Percentiles rank a stretch among this genome's conserved stretches.
These are phyloP conservation scores for Panagrolaimus sp. DNA, from an alignment of 1,140 invertebrate species.

Conservation along the genomic window DNA sequence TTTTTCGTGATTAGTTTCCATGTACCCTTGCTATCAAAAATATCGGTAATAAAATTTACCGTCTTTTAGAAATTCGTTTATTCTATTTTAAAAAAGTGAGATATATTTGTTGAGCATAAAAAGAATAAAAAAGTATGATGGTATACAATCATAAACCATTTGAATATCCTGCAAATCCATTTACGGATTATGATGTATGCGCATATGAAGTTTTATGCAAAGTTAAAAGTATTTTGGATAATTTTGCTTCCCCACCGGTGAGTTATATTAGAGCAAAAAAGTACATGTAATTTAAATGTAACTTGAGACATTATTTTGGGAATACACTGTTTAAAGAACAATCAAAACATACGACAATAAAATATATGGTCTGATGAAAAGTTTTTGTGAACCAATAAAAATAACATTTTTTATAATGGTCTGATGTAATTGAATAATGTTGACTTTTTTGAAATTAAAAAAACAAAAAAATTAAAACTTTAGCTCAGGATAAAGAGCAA, in stretches of 20 bases:
- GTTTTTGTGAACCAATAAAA: neutral
- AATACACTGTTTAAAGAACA: neutral
- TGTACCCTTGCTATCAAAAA: neutral
- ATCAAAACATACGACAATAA: neutral
- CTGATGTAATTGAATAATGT: neutral
- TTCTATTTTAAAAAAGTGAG: no score
- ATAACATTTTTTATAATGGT: neutral
- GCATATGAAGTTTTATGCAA: conserved; percentile 2
- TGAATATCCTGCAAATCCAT: conserved; percentile 4
- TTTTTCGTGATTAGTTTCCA: no score
- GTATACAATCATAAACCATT: neutral
- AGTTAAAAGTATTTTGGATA: neutral
- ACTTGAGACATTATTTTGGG: neutral
- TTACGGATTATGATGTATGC: conserved; percentile 10
- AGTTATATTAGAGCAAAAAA: no score
- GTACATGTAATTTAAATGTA: no score
- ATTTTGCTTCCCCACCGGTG: neutral
- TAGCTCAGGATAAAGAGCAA: no score
- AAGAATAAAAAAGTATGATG: neutral
- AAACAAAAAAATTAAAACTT: no score
- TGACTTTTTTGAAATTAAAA: no score
- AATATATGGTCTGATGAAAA: conserved; percentile 9
- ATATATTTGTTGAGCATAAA: neutral
- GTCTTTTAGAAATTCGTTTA: neutral
- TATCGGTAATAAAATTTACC: no score